Base-by-base conservation (phyloP, 2,113 vertebrate species). In the Sander vitreus region DNA sequence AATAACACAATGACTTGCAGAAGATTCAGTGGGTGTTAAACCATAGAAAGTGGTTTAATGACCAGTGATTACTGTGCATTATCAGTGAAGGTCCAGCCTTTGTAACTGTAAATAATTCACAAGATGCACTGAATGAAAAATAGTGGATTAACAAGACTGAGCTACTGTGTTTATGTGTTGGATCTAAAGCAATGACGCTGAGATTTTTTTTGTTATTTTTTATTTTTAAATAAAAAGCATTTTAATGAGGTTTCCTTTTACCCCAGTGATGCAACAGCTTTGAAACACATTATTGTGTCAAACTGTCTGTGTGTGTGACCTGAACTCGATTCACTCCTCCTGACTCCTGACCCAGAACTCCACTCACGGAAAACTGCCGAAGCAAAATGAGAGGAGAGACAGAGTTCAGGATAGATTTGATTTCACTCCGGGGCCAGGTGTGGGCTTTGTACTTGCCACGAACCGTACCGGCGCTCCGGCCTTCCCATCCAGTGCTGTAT, bases 391-490 rank as follows among this genome's bases (percentile, higher is more conserved):
- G 92, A 90, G 76, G 78, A 91, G 88, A 85, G 83, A 78, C 87
- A 93, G 90, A 91, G 93, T 94, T 94, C 92, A 91, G 73, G 51
- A 73, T 86, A 89, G 93, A 94, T 96, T 94, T 92, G 87, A 89
- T 96, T 94, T 95, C 94, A 95, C 88, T 80, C 73, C 58, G 1
- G 84, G 86, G 80, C 93, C 95, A 95, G 94, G 93, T 95, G 94
- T 87, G 91, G 78, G 76, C 81, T 91, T 87, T 94, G 93, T 89
- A 94, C 94, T 95, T 77, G 83, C 91, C 80, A 89, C 90, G 90
- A 94, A 94, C 91, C 90, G 59, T 86, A 73, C 85, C 60, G n/a
- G 71, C n/a, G 13, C 72, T 30, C 58, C 55, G 87, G 73, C 71
- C 82, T 85, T 89, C 83, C 86, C 66, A 39, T 88, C 65, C 84